Conservation (phyloP, 2,888 invertebrate species). For the Platerodrilus igneus region DNA sequence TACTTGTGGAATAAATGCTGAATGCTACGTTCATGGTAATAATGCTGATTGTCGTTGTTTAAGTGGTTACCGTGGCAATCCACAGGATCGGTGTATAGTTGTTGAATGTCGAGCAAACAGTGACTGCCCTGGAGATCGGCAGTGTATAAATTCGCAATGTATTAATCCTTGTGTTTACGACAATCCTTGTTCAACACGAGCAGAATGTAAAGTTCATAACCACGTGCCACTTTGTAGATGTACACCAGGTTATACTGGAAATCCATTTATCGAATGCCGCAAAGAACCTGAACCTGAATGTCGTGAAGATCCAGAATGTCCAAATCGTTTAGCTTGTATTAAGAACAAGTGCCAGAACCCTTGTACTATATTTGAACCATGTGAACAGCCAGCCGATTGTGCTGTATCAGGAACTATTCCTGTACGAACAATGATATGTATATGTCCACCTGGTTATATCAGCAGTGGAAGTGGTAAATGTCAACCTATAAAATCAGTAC, state of each 20-base stretch:
- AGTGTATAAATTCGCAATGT: slow-evolving; percentile 82
- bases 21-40: slow-evolving; percentile 71
- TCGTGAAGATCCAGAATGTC: slow-evolving; percentile 76
- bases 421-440: slow-evolving; percentile 83
- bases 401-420: slow-evolving; percentile 77
- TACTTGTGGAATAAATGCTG: slow-evolving; percentile 77
- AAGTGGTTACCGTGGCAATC: slow-evolving; percentile 76
- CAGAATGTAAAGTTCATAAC: slow-evolving; percentile 75
- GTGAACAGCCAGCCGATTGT: slow-evolving; percentile 73
- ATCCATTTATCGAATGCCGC: slow-evolving; percentile 76
- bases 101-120: slow-evolving; percentile 82
- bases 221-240: slow-evolving; percentile 85
- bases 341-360: slow-evolving; percentile 79
- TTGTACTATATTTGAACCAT: slow-evolving; percentile 72
- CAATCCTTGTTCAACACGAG: slow-evolving; percentile 71
- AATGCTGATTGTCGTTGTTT: slow-evolving; percentile 74
- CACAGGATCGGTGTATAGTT: slow-evolving; percentile 67
- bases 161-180: slow-evolving; percentile 76
- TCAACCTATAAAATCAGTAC: slow-evolving; percentile 61
- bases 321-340: slow-evolving; percentile 73
- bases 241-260: slow-evolving; percentile 68
- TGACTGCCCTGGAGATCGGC: slow-evolving; percentile 80
- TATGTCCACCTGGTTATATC: slow-evolving; percentile 84
- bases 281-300: slow-evolving; percentile 73
- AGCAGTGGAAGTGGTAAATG: slow-evolving; percentile 79